Evolutionary conservation across 2,797 vertebrate species (phyloP), one percentile per base, ranked within the genome.

Genomic region (Leptatherina wallacei): DNA sequence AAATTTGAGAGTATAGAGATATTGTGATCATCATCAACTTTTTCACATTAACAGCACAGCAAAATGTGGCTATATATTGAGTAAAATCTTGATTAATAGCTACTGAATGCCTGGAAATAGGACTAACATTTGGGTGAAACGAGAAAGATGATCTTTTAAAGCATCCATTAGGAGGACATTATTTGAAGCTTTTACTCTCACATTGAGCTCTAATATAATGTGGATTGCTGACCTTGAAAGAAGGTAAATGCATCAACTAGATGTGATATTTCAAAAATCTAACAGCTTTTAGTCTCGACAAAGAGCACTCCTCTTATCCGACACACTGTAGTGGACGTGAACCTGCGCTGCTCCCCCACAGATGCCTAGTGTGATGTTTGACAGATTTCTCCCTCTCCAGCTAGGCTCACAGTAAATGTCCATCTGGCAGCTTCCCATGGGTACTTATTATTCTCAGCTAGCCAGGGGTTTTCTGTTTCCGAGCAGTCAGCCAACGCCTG

Each of bases 351-450:
- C 81, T 83, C 87, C 75, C 87, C 88, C 86, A 81, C 89, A 87
- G 88, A 88, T 89, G 86, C 89, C 91, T 83, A 67, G 89, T 89
- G 90, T 91, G 91, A 91, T 91, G 90, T 92, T 91, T 93, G 93
- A 93, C 92, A 93, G 92, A 88, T 92, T 90, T 88, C 88, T 89
- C 84, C 80, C 89, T 90, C 89, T 92, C 91, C 89, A 92, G 92
- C 93, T 85, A 89, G 86, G 91, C 90, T 93, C 91, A 88, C 88
- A 89, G 91, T 91, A 86, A 92, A 93, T 76, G 93, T 94, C 93
- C 93, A 94, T 94, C 94, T 94, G 93, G 92, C 86, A 69, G 88
- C 85, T 83, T 94, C 94, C 93, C 94, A 85, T 87, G 92, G 91
- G 92, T 93, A 90, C 90, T 94, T 93, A 93, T 93, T 94, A 94